phyloP scores from a whole-genome alignment of 2,797 vertebrate genomes.

The Chloroceryle amazona region DNA sequence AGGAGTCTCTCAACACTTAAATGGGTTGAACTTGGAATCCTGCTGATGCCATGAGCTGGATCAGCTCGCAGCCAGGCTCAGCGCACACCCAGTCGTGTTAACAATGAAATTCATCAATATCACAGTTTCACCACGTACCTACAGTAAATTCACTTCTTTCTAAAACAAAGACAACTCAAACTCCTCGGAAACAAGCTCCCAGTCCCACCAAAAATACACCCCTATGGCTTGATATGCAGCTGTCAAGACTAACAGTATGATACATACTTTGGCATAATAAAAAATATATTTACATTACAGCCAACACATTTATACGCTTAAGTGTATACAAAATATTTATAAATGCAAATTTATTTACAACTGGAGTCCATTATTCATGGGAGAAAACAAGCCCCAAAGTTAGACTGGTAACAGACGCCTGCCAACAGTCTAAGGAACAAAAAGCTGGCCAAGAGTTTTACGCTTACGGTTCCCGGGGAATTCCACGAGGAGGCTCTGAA shows the following conservation, averaged over 20 bases:
- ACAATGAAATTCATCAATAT: not conserved
- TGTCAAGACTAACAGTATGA: conserved; percentile 63
- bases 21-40: not conserved
- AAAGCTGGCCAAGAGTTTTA: conserved; percentile 42
- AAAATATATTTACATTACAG: conserved; percentile 82
- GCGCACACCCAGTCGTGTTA: not conserved
- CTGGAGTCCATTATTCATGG: conserved; percentile 45
- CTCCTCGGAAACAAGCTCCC: conserved; percentile 19
- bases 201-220: conserved; percentile 1
- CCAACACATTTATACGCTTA: conserved; percentile 67
- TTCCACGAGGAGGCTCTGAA: not conserved
- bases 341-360: conserved; percentile 83
- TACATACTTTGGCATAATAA: conserved; percentile 78
- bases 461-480: conserved; percentile 7
- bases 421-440: conserved; percentile 63
- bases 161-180: not conserved
- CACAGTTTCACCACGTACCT: not conserved
- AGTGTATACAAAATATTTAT: conserved; percentile 85
- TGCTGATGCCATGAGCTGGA: not conserved
- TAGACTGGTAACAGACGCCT: conserved; percentile 28
- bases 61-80: not conserved
- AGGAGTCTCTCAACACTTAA: not conserved
- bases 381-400: conserved; percentile 45
- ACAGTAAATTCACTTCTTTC: not conserved
- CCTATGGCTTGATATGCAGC: conserved; percentile 63